Base-by-base conservation (phyloP, 2,888 invertebrate species). In the Rotaria macrura region DNA sequence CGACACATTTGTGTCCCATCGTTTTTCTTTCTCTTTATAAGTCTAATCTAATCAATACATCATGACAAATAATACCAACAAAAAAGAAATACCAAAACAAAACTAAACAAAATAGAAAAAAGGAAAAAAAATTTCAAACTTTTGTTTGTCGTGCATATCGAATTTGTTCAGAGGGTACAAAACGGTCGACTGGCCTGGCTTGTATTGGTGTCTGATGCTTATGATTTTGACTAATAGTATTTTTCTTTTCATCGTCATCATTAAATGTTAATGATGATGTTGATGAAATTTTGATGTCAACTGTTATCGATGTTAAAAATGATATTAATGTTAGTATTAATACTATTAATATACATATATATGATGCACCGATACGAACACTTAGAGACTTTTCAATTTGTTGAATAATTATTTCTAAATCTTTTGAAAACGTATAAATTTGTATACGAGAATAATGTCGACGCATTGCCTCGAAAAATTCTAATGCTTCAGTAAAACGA, bases 361-460 rank as follows among this genome's bases (percentile, higher is more conserved):
- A 79, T 25, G 79, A 79, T 79, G 43, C 40, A 43, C 79, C 79
- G 2, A 79, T 43, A 12, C 38, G 40, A 5, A 79, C n/a, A 43
- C 43, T n/a, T 40, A 79, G 14, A 12, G 43, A 9, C 25, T 79
- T 40, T 43, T 79, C 79, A 40, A 79, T n/a, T 12, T 43, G 79
- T 79, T 79, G 43, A 43, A 79, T 79, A 79, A 79, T 79, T 79
- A 43, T 12, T 25, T 40, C 43, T 25, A 79, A n/a, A 79, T 79
- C 43, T 43, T 79, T 79, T n/a, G 43, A 38, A 43, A 79, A 79
- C 34, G 40, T 79, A 43, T 79, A 79, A 4, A 79, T 79, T n/a
- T 79, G 79, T 40, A 79, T 79, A n/a, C 43, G 79, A n/a, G 79
- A 79, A 79, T 79, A 79, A 79, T 79, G 79, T 20, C 34, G 79